Base-by-base conservation (phyloP, 2,797 vertebrate genomes). In the Sebastes nivosus region DNA sequence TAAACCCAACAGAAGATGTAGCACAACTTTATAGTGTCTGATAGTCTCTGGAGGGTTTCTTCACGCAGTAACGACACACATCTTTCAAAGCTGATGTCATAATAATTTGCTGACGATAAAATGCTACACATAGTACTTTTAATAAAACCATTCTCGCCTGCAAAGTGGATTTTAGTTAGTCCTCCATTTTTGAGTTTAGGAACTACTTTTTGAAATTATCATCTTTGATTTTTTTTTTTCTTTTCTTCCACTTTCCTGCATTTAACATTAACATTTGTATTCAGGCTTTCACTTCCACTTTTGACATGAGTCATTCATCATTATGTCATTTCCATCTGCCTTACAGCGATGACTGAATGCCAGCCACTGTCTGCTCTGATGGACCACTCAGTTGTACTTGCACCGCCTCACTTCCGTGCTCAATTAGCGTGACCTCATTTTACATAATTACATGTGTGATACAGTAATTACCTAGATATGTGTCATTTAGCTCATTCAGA, bases 341-440 rank as follows among this genome's bases (percentile, higher is more conserved):
- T 69, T 8, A 36, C 63, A 69, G 63, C 68, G n/a, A 9, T 55
- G 61, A 81, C 69, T 75, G 63, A 75, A 69, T 11, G 57, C 22
- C 79, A 32, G 60, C 32, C 13, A 50, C 59, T 22, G 27, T 54
- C 71, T 61, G 27, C 58, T 73, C 67, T 79, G 67, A 81, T 22
- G 36, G 59, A 66, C 80, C 59, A 14, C 63, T 57, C 29, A 2
- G 13, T 69, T 67, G 18, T 29, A 61, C 54, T 52, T 46, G 34
- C 16, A 5, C 61, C 2, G 67, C 50, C 77, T 81, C 57, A 32
- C 66, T 73, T 70, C 25, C 7, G 24, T 27, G 42, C 36, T 67
- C 74, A 86, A 71, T 81, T 75, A 80, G 11, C 38, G 25, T 64
- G 76, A 80, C 82, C 68, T 71, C 65, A 68, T 52, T 79, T 74